Conservation (phyloP, 2,888 invertebrate genomes). For the Papilio elwesi region DNA sequence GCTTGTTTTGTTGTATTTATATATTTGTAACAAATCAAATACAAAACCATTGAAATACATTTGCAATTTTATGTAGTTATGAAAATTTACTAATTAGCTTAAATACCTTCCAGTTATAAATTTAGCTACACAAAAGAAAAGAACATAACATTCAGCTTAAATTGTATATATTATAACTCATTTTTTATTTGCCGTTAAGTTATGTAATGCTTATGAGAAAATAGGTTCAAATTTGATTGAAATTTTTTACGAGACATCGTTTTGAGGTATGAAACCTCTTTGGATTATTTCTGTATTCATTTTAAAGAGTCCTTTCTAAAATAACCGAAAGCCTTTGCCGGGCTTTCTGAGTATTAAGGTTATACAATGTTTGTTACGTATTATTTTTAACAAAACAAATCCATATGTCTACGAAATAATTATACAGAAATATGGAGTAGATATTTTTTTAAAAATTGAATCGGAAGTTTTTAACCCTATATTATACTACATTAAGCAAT, state of each 20-base stretch:
- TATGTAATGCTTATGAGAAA: too few species aligned
- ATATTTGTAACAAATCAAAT: constrained; percentile 34
- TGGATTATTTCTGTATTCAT: not conserved
- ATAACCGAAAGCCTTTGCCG: not conserved
- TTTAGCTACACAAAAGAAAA: not conserved
- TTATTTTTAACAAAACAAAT: constrained; percentile 1
- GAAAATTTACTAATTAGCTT: not conserved
- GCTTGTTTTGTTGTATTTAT: constrained; percentile 1
- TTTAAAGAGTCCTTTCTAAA: not conserved
- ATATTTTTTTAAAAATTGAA: not conserved
- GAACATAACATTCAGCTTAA: not conserved
- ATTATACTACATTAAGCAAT: not conserved
- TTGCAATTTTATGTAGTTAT: not conserved
- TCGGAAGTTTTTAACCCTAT: not conserved
- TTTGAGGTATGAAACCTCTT: not conserved
- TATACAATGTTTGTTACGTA: not conserved
- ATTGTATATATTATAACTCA: too few species aligned
- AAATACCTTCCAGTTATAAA: not conserved
- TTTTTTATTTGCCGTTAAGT: too few species aligned
- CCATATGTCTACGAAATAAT: not conserved
- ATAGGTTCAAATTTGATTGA: too few species aligned
- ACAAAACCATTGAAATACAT: constrained; percentile 15
- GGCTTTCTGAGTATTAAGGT: not conserved
- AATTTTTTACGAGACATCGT: too few species aligned
- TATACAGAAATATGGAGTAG: not conserved